Evolutionary conservation across 2,888 invertebrate species (phyloP).

Genomic region (Diaphora mendica): DNA sequence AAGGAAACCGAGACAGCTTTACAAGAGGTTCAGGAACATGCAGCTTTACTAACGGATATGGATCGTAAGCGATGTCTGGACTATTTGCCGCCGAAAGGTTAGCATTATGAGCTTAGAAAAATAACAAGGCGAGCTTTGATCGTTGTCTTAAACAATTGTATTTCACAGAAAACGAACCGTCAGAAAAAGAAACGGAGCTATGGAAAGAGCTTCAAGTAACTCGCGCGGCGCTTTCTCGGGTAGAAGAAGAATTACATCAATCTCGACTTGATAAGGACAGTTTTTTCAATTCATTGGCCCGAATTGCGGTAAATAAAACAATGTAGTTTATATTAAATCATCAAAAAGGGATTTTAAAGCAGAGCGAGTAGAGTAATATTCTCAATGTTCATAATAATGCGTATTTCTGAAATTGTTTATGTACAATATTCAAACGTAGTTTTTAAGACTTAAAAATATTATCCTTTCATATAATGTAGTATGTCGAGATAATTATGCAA

Average conservation of each 20-base stretch:
- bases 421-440: neutral
- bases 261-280: conserved; percentile 82
- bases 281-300: conserved; percentile 78
- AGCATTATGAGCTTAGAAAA: neutral
- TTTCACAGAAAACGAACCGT: conserved; percentile 71
- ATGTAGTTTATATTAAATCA: neutral
- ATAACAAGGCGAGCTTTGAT: neutral
- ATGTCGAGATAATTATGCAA: neutral
- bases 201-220: conserved; percentile 82
- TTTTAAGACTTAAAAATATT: neutral
- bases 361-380: neutral
- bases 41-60: conserved; percentile 68
- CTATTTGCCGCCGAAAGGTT: conserved; percentile 75
- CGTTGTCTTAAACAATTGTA: neutral
- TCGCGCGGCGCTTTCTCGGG: conserved; percentile 64
- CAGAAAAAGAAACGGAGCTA: conserved; percentile 80
- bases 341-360: neutral
- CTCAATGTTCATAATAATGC: neutral
- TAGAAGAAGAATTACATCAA: conserved; percentile 74
- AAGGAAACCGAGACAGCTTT: conserved; percentile 68
- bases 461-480: no score
- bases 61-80: conserved; percentile 72
- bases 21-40: conserved; percentile 64
- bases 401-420: neutral
- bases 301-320: conserved; percentile 74